Evolutionary conservation across 64 coral and sea anemone genomes (phyloP), one percentile per base, ranked within the genome.

Genomic region (Exaiptasia diaphana): DNA sequence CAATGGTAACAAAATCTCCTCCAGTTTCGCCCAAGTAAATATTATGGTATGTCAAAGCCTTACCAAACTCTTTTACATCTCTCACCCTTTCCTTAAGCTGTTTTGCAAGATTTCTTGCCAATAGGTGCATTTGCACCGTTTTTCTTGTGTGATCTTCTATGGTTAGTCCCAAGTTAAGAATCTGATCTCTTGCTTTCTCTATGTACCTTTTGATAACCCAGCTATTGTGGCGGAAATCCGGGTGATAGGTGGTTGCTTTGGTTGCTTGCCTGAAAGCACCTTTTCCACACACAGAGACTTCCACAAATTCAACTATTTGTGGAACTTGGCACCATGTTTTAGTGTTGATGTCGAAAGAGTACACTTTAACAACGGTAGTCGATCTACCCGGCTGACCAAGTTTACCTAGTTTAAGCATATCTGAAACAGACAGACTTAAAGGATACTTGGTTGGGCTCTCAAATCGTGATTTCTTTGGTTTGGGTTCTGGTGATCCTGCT

Each of bases 131-230:
- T n/a, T n/a, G n/a, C n/a, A n/a, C n/a, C n/a, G n/a, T n/a, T n/a
- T n/a, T n/a, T n/a, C n/a, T n/a, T n/a, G n/a, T n/a, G n/a, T n/a
- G n/a, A n/a, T n/a, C n/a, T n/a, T n/a, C n/a, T n/a, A n/a, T n/a
- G n/a, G n/a, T n/a, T 49, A 55, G 17, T 17, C 52, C 52, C 52
- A 55, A 69, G 39, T 78, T 72, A 11, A 22, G 35, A 65, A 64
- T 55, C 41, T 30, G 4, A 49, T 64, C 29, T 52, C 74, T 87
- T 56, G 53, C 84, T 53, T 87, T 76, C 5, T 50, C 75, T 40
- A 87, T 42, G 52, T 87, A 87, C 48, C 43, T 87, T 24, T 87
- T 87, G 45, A 87, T 87, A 4, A 87, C 84, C 84, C 84, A 87
- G 17, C 13, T 77, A 39, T 22, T 87, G 11, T 48, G 73, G 11